These are phyloP conservation scores for Bombus vancouverensis DNA, from an alignment of 1,140 invertebrate genomes.

Conservation along the genomic window DNA sequence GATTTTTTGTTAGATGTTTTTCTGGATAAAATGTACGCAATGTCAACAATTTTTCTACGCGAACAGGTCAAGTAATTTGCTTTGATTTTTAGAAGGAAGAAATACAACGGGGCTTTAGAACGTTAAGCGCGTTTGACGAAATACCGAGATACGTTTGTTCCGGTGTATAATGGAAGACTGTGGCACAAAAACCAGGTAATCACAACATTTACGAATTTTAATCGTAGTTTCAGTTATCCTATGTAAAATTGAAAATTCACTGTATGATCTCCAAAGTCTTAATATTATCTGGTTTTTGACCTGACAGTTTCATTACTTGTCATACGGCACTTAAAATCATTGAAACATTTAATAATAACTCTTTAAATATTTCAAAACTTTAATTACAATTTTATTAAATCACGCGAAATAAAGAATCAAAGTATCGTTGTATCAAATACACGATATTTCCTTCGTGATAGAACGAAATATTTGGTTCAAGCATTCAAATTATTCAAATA, in stretches of 20 bases:
- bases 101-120: slow-evolving; percentile 35
- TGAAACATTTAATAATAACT: neutral
- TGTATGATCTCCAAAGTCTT: neutral
- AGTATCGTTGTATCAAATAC: neutral
- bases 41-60: neutral
- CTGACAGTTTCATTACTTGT: neutral
- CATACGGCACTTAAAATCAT: neutral
- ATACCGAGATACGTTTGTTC: slow-evolving; percentile 33
- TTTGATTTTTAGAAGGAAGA: slow-evolving; percentile 59
- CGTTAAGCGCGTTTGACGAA: slow-evolving; percentile 36
- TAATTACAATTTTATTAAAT: neutral
- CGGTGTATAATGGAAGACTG: slow-evolving; percentile 40
- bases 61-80: slow-evolving; percentile 19
- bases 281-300: slow-evolving; percentile 68
- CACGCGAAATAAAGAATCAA: neutral
- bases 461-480: neutral
- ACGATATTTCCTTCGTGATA: neutral
- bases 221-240: neutral
- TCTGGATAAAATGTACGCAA: neutral
- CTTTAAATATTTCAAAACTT: neutral
- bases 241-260: neutral
- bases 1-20: neutral
- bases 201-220: slow-evolving; percentile 14
- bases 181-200: slow-evolving; percentile 68
- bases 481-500: neutral